phyloP scores from a whole-genome alignment of 2,888 invertebrate species.

The Pilophorus perplexus region DNA sequence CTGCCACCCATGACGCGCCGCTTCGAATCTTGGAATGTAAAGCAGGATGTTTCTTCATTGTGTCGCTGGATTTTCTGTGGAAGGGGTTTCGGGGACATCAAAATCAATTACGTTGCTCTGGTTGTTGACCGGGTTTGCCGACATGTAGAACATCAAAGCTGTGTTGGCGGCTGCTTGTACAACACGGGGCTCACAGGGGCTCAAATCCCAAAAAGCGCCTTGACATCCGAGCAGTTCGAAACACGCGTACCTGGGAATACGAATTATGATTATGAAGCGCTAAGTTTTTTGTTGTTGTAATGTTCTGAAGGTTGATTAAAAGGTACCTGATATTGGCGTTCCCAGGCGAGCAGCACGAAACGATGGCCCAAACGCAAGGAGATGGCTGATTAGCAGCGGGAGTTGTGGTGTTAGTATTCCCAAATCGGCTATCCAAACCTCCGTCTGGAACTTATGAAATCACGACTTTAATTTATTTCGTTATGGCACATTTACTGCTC shows the following conservation, averaged over 20 bases:
- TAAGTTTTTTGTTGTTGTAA: too few relatives aligned
- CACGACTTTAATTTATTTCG: background rate
- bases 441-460: background rate
- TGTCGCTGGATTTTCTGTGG: too few relatives aligned
- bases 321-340: constrained; percentile 54
- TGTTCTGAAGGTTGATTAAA: background rate
- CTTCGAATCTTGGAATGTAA: too few relatives aligned
- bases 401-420: background rate
- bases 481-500: background rate
- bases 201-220: constrained; percentile 69
- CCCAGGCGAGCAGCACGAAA: constrained; percentile 65
- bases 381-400: constrained; percentile 52
- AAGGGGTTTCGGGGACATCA: constrained; percentile 21
- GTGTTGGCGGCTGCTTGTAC: constrained; percentile 58
- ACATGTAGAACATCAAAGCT: constrained; percentile 51
- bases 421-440: constrained; percentile 14
- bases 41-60: too few relatives aligned
- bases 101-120: constrained; percentile 41
- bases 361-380: constrained; percentile 71
- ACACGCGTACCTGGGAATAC: constrained; percentile 54
- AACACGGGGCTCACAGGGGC: constrained; percentile 66
- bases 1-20: too few relatives aligned
- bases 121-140: constrained; percentile 14
- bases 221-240: constrained; percentile 71
- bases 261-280: background rate